These are phyloP conservation scores for Aphrophora alni DNA, from an alignment of 2,888 invertebrate species.

Conservation along the genomic window DNA sequence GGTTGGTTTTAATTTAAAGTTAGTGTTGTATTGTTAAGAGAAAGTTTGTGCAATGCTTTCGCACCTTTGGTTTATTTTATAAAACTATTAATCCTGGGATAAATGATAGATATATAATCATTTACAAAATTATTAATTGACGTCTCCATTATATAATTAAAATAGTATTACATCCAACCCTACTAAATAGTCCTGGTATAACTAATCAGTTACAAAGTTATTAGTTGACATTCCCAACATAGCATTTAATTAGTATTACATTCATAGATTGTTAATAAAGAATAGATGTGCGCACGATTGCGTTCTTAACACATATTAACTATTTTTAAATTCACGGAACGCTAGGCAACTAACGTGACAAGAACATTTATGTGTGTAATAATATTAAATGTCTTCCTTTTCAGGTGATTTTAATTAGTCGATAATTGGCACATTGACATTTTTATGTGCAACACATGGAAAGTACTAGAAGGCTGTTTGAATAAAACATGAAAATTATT, in stretches of 20 bases:
- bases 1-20: too few relatives aligned
- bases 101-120: too few relatives aligned
- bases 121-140: too few relatives aligned
- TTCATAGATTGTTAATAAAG: not conserved
- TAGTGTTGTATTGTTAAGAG: too few relatives aligned
- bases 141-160: too few relatives aligned
- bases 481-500: conserved; percentile 1
- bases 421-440: conserved; percentile 17
- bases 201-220: too few relatives aligned
- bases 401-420: not conserved
- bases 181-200: too few relatives aligned
- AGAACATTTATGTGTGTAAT: not conserved
- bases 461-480: not conserved
- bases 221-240: too few relatives aligned
- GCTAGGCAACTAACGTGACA: not conserved
- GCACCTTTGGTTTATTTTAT: too few relatives aligned
- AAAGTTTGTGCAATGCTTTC: too few relatives aligned
- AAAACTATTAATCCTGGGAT: too few relatives aligned
- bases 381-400: not conserved
- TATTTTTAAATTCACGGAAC: not conserved
- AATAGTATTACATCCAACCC: too few relatives aligned
- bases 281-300: not conserved
- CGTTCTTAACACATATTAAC: not conserved
- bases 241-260: conserved; percentile 3
- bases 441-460: conserved; percentile 28